Base-by-base conservation (phyloP, 2,888 invertebrate genomes). In the Anodontia alba region DNA sequence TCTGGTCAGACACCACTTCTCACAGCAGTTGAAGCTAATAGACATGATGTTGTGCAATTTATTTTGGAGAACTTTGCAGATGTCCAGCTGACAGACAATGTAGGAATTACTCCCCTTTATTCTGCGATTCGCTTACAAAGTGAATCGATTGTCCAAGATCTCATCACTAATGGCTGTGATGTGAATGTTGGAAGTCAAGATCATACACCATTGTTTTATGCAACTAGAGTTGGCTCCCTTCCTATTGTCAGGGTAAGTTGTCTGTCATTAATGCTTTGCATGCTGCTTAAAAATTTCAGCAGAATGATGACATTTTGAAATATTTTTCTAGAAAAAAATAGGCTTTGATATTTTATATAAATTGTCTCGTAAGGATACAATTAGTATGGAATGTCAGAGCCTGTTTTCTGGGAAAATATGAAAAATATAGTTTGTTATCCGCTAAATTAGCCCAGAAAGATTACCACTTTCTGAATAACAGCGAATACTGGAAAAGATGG, bases 31-130 rank as follows among this genome's bases (percentile, higher is more conserved):
- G 90, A 91, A 62, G 76, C 85, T 23, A 98, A 98, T 0, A 98
- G 98, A 95, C 70, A 78, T 93, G 97, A 97, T 90, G 97, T 98
- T 88, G 98, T 98, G 17, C 96, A 96, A 93, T 97, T 97, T 88
- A 95, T 99, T 89, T 95, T 99, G 88, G 97, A 97, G 90, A 98
- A 98, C 66, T 98, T 98, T 87, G 98, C 98, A 29, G 98, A 98
- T 80, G 87, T 89, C 29, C 89, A 90, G 70, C 73, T 87, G n/a
- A 69, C 84, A 43, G 91, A 91, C 79, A 91, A 91, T 86, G 89
- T 90, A 3, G 88, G 89, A 36, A 90, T 90, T 26, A 88, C 90
- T 12, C 91, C 91, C 33, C 76, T 91, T 33, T 91, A 91, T 80
- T 83, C 87, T 20, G 91, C 91, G 17, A 87, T 90, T 20, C 88